These are phyloP conservation scores for Drosophila nasuta DNA, from an alignment of 1,140 invertebrate genomes.

Conservation along the genomic window DNA sequence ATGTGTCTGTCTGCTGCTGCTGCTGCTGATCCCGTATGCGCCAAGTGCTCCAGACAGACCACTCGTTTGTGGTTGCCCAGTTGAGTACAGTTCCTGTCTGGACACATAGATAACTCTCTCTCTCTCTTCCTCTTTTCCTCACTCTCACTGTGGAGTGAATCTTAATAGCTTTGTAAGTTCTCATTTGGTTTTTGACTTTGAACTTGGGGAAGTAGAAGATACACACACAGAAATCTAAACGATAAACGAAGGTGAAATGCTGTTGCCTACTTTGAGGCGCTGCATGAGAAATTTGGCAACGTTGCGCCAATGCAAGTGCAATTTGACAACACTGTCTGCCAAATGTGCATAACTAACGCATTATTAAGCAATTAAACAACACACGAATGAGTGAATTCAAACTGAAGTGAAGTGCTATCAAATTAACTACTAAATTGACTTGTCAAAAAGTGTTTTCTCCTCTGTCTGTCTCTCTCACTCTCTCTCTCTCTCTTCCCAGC, in stretches of 20 bases:
- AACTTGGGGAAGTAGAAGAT: constrained; percentile 15
- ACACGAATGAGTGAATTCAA: constrained; percentile 40
- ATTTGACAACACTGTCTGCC: constrained; percentile 25
- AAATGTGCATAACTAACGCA: constrained; percentile 35
- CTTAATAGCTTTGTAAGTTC: constrained; percentile 43
- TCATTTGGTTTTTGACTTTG: constrained; percentile 44
- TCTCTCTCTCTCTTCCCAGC: background rate
- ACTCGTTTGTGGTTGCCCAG: constrained; percentile 50
- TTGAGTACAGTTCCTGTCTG: constrained; percentile 36
- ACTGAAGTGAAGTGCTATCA: constrained; percentile 44
- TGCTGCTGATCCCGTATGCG: background rate
- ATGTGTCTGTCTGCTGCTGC: constrained; percentile 42
- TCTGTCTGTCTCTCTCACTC: background rate
- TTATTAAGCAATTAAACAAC: constrained; percentile 72
- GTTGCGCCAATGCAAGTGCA: constrained; percentile 11
- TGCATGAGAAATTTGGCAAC: constrained; percentile 28
- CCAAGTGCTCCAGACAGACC: constrained; percentile 51
- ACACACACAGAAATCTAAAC: constrained; percentile 8
- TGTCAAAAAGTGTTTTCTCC: constrained; percentile 60
- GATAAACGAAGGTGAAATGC: background rate
- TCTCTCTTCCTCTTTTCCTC: background rate
- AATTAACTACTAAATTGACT: constrained; percentile 82
- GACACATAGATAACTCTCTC: background rate
- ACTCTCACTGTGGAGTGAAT: background rate
- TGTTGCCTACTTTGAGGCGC: constrained; percentile 28